Base-by-base conservation (phyloP, 2,888 invertebrate species). In the Nomada ruficornis region DNA sequence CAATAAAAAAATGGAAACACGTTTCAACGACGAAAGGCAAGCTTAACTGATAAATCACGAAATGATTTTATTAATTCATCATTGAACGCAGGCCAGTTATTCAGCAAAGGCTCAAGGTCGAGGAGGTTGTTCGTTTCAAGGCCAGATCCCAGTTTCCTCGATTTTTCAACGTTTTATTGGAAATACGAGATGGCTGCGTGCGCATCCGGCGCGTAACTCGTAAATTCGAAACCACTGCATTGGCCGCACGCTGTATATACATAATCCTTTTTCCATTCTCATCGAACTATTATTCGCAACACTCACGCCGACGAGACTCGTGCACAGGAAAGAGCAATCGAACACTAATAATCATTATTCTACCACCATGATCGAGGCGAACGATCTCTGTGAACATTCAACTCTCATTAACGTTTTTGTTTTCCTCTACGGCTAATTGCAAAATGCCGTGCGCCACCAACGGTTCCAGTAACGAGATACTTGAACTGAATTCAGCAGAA, bases 121-220 rank as follows among this genome's bases (percentile, higher is more conserved):
- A 44, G 52, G 36, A 50, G 36, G 67, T 72, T 72, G 54, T 63
- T 73, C 72, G 67, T 73, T 29, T 10, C 80, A 80, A 79, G 63
- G 79, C 42, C 67, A 77, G 63, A 67, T 67, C 67, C 44, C 72
- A 50, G 67, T 72, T 80, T 80, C 72, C 73, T 55, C 55, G 20
- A 62, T 62, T 72, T 73, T 80, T 80, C 65, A 26, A 15, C 29
- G 68, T 74, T 65, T 81, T 74, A 64, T 74, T 80, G 42, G 20
- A 65, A 80, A 71, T 36, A 77, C 29, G 65, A 54, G 63, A 75
- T 75, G 47, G 42, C 5, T 36, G 36, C 62, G 52, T 13, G 15
- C 67, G 11, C 36, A 42, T 50, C 74, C 69, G 7, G 7, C 18
- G 50, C 10, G 29, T 23, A 42, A 36, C 55, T 47, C 50, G 42